A percentile compares a stretch with the other conserved stretches of the same genome.
Evolutionary conservation across 2,113 vertebrate genomes (phyloP).

Genomic region (human): GRCh38 chr14:78227001-78227500

Average conservation of each 20-base stretch:
- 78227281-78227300: not conserved
- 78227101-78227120: not conserved
- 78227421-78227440: not conserved
- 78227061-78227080: not conserved
- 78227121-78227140: not conserved
- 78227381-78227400: not conserved
- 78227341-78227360: not conserved
- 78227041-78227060: not conserved
- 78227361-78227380: not conserved
- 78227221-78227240: not conserved
- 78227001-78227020: not conserved
- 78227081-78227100: not conserved
- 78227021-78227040: not conserved
- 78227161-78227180: not conserved
- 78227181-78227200: not conserved
- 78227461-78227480: not conserved
- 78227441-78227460: not conserved
- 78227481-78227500: not conserved
- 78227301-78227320: constrained; percentile 4
- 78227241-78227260: constrained; percentile 13
- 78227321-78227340: not conserved
- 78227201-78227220: not conserved
- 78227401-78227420: not conserved
- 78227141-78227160: not conserved
- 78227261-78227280: not conserved